phyloP scores from a whole-genome alignment of 2,797 vertebrate genomes.

The Eleutherodactylus coqui region DNA sequence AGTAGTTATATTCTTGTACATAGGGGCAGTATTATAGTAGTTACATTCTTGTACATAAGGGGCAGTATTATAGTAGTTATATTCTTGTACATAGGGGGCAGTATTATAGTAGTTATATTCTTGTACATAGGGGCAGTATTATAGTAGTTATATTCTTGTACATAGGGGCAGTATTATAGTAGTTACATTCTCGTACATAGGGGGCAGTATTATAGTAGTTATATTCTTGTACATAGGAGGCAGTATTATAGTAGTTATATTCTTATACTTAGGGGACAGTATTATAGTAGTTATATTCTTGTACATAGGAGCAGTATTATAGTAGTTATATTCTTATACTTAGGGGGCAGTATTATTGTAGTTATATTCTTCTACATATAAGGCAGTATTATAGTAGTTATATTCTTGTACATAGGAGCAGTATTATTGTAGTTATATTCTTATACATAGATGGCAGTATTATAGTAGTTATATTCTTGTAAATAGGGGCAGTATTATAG shows the following conservation, averaged over 20 bases:
- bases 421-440: neutral
- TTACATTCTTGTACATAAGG: no score
- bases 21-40: no score
- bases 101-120: conserved; percentile 13
- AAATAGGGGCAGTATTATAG: neutral
- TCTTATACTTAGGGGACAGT: neutral
- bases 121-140: conserved; percentile 5
- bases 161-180: neutral
- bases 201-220: neutral
- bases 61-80: conserved; percentile 7
- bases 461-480: neutral
- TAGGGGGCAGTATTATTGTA: neutral
- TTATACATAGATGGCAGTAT: neutral
- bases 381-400: neutral
- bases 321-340: neutral
- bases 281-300: conserved; percentile 12
- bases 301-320: neutral
- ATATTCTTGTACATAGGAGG: neutral
- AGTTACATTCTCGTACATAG: neutral
- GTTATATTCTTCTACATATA: neutral
- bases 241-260: conserved; percentile 9
- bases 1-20: no score
- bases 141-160: conserved; percentile 19
- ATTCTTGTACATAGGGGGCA: conserved; percentile 11
- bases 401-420: neutral